Evolutionary conservation across 2,113 vertebrate species (phyloP).

Genomic region (Cryptoleucopteryx plumbea): DNA sequence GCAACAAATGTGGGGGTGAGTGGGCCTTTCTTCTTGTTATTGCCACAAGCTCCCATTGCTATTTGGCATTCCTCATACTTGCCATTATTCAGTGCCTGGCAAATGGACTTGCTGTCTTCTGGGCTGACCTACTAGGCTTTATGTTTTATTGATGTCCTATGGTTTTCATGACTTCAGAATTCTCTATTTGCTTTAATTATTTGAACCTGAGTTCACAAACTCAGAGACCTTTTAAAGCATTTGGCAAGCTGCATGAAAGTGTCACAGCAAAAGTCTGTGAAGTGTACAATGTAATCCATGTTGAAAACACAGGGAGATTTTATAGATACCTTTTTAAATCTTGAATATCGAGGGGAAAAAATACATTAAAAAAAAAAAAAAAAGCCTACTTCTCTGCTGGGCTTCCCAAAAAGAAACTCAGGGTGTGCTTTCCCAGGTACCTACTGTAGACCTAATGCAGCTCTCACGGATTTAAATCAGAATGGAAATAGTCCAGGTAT

Average conservation of each 20-base stretch:
- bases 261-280: not conserved
- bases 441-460: not conserved
- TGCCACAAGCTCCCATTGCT: not conserved
- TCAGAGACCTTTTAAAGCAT: not conserved
- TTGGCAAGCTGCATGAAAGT: not conserved
- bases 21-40: not conserved
- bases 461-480: not conserved
- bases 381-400: not conserved
- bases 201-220: constrained; percentile 37
- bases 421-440: not conserved
- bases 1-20: not conserved
- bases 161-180: constrained; percentile 16
- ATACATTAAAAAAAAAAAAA: not conserved
- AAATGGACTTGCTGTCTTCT: constrained; percentile 26
- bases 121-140: not conserved
- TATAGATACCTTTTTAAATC: not conserved
- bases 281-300: not conserved
- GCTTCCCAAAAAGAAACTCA: not conserved
- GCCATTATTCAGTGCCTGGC: not conserved
- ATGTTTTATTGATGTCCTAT: constrained; percentile 22
- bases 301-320: not conserved
- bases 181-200: constrained; percentile 16
- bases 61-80: not conserved
- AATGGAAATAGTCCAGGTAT: not conserved
- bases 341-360: not conserved